Evolutionary conservation across 1,140 invertebrate genomes (phyloP), one percentile per base, ranked within the genome.

Genomic region (Drosophila ironensis): DNA sequence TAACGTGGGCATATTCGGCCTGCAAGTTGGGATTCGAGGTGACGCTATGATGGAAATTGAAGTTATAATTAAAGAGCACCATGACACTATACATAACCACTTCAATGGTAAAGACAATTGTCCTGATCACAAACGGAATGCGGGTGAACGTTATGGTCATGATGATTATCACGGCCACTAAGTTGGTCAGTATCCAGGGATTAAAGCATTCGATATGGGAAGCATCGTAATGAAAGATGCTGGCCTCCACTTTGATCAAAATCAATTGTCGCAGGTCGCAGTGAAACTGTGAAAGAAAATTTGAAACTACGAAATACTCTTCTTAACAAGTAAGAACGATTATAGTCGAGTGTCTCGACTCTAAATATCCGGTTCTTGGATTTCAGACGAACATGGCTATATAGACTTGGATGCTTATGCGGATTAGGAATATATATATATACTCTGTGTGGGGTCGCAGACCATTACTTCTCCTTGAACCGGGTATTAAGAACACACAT

Each of bases 41-140:
- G 19, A 92, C 90, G 42, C 93, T 93, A 12, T 89, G 69, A 78
- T 91, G 81, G 69, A 93, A 93, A 51, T 93, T 90, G 12, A 88
- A 87, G 1, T 89, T 86, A 47, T 90, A 91, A 30, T 91, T 82
- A 35, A 92, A 88, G 88, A 94, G 93, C 7, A 97, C 92, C 5
- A 94, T n/a, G n/a, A 91, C 72, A 93, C 91, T 1, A 93, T 91
- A 82, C 96, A 97, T 50, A n/a, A n/a, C n/a, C n/a, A n/a, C n/a
- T n/a, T 92, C 59, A 1, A 92, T 50, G 42, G 94, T 94, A n/a
- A n/a, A n/a, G 11, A 95, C 91, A 0, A 93, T 47, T 27, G 96
- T 92, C 91, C 97, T 98, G 11, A 98, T 90, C 45, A 95, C 89
- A 72, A 96, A 96, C 71, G 97, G 94, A 11, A 98, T 94, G 51